Evolutionary conservation across 1,140 invertebrate genomes (phyloP).

Genomic region (Caenorhabditis remanei): DNA sequence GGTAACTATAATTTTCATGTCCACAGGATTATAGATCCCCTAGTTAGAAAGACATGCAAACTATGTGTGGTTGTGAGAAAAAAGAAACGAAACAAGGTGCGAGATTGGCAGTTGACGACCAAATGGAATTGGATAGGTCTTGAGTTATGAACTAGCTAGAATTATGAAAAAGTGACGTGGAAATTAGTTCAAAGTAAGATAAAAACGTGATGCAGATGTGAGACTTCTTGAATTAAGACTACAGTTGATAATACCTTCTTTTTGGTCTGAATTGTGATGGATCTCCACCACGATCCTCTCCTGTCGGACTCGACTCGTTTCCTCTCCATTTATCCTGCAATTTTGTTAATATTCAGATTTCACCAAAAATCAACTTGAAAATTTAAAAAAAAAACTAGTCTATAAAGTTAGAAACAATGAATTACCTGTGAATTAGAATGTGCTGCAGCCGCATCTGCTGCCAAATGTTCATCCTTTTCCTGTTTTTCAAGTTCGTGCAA

Average conservation of each 20-base stretch:
- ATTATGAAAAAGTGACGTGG: neutral
- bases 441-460: slow-evolving; percentile 54
- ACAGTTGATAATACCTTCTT: slow-evolving; percentile 17
- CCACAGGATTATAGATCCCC: neutral
- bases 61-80: neutral
- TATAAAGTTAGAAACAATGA: neutral
- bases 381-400: slow-evolving; percentile 1
- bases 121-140: neutral
- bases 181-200: neutral
- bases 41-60: neutral
- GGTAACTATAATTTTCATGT: neutral
- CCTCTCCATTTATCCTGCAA: neutral
- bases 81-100: neutral
- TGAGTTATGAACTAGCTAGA: neutral
- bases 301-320: slow-evolving; percentile 9
- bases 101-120: neutral
- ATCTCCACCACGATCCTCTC: slow-evolving; percentile 10
- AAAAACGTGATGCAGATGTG: neutral
- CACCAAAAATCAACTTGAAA: too few species aligned
- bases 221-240: neutral
- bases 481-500: slow-evolving; percentile 68
- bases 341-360: too few species aligned
- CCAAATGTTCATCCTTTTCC: slow-evolving; percentile 64
- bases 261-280: slow-evolving; percentile 22
- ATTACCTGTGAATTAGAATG: slow-evolving; percentile 52